Conservation (phyloP, 1,140 invertebrate genomes). For the Drosophila subpulchrella region DNA sequence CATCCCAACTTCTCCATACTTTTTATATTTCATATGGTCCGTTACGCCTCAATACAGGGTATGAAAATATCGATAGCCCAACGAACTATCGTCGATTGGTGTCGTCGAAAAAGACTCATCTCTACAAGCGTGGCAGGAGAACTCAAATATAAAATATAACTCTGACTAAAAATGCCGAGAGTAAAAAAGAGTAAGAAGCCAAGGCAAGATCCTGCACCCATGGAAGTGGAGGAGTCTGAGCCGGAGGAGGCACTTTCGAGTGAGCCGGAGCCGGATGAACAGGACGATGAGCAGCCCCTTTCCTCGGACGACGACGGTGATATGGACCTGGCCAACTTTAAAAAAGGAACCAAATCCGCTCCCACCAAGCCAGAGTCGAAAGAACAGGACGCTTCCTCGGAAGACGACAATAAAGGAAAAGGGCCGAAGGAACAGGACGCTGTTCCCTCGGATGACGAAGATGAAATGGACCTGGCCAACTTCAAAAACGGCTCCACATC, state of each 20-base stretch:
- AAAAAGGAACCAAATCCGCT: too few relatives aligned
- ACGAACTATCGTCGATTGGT: too few relatives aligned
- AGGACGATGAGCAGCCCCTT: neutral
- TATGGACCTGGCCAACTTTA: too few relatives aligned
- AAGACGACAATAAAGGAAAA: too few relatives aligned
- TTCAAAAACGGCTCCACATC: slow-evolving; percentile 33
- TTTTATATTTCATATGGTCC: too few relatives aligned
- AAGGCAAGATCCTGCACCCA: neutral
- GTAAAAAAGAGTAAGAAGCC: slow-evolving; percentile 37
- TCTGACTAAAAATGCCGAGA: slow-evolving; percentile 2
- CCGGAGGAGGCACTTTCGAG: neutral
- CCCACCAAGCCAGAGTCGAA: too few relatives aligned
- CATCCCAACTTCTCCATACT: too few relatives aligned
- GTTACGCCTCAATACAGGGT: too few relatives aligned
- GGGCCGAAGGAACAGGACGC: too few relatives aligned
- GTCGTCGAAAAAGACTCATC: slow-evolving; percentile 1
- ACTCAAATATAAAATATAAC: neutral
- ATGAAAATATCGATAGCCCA: slow-evolving; percentile 3
- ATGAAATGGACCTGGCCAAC: slow-evolving; percentile 75
- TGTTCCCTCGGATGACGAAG: slow-evolving; percentile 2
- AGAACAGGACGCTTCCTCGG: too few relatives aligned
- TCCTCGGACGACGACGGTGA: slow-evolving; percentile 30
- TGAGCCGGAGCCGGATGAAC: slow-evolving; percentile 1
- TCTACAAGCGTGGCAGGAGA: slow-evolving; percentile 39
- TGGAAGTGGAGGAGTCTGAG: neutral